Evolutionary conservation across 2,113 vertebrate genomes (phyloP), one percentile per base, ranked within the genome.

Genomic region (Nerophis ophidion): DNA sequence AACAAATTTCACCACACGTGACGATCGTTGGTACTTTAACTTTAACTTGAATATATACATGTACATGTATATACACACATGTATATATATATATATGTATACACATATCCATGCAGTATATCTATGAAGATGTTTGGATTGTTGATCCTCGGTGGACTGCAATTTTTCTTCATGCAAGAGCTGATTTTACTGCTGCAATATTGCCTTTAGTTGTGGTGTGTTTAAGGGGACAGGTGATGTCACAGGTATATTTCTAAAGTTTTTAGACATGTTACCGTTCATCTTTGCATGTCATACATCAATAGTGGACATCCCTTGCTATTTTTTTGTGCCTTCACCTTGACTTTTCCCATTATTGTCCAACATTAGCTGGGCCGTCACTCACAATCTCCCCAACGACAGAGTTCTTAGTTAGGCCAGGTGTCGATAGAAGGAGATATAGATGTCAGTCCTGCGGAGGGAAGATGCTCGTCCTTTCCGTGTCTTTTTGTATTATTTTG

Each of bases 401-500:
- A 51, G 69, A 81, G 80, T 87, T 87, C 78, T 88, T 84, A 90
- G 81, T 90, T 89, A 91, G 92, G 88, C 76, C 82, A 86, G 87
- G 81, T 90, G 90, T 89, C 90, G 75, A 89, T 87, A 90, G 66
- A 77, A 79, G 85, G 79, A 85, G 83, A 86, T 81, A 83, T 81
- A 85, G 88, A 86, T 86, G 89, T 88, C 76, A 75, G 70, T 84
- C 84, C 81, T 88, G 75, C 85, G 65, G 66, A 72, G 78, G 72
- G 79, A 71, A 84, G 82, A 72, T 85, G 74, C 86, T 89, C 80
- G 77, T 88, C 86, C 81, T 80, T 38, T 51, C 45, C 48, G 59
- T 71, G 13, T n/a, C 49, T 60, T 54, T 50, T 35, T 65, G 63
- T 64, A 58, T 48, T 55, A 16, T 53, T 50, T 59, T 51, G 42